These are phyloP conservation scores for Cololabis saira DNA, from an alignment of 2,113 vertebrate species.

Conservation along the genomic window DNA sequence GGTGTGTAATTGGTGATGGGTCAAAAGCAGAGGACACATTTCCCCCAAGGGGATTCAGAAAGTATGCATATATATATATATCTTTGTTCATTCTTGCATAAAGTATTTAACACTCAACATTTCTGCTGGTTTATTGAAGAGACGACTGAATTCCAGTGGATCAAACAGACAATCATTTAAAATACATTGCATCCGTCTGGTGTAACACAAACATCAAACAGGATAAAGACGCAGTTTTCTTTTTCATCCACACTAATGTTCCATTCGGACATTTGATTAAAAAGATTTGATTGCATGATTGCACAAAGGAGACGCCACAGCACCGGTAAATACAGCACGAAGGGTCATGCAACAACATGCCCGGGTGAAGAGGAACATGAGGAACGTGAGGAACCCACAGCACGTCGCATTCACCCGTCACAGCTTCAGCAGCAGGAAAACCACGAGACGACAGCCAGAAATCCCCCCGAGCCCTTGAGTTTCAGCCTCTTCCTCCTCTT, in stretches of 20 bases:
- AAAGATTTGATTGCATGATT: constrained; percentile 6
- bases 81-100: constrained; percentile 12
- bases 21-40: too few relatives aligned
- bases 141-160: neutral
- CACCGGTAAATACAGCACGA: constrained; percentile 13
- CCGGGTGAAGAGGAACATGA: neutral
- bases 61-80: too few relatives aligned
- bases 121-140: fast-evolving
- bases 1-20: too few relatives aligned
- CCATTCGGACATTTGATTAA: too few relatives aligned
- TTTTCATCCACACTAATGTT: too few relatives aligned
- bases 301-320: constrained; percentile 1
- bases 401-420: neutral
- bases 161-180: neutral
- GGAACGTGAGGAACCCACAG: neutral
- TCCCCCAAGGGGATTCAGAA: too few relatives aligned
- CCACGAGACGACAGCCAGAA: neutral
- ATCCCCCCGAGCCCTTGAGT: constrained; percentile 10
- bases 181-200: neutral
- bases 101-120: neutral
- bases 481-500: neutral
- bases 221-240: neutral
- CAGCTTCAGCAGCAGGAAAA: neutral
- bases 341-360: constrained; percentile 41
- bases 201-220: neutral